Base-by-base conservation (phyloP, 2,113 vertebrate species). In the Elanus axillaris region DNA sequence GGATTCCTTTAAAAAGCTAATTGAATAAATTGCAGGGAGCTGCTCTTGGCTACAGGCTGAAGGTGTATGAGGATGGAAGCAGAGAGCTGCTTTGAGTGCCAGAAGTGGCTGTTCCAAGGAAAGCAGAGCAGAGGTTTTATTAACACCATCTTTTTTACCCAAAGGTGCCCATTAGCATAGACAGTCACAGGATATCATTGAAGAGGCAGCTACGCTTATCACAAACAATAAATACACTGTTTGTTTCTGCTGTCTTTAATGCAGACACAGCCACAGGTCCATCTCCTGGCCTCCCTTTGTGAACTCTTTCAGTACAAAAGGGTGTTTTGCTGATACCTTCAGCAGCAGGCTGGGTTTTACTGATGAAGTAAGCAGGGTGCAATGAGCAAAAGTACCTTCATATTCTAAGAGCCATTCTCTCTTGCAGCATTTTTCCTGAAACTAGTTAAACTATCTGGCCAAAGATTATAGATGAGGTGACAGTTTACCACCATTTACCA, bases 51-150 rank as follows among this genome's bases (percentile, higher is more conserved):
- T 92, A 9, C 52, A 67, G 64, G 59, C 68, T 88, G 83, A 80
- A 90, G 38, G 76, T 87, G 21, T 64, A 4, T 72, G 73, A 89
- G 34, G 72, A 67, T 71, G 64, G 79, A 96, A 91, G 76, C 83
- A 75, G 58, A 91, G 78, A 66, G 80, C 56, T 91, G 36, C 58
- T 94, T 48, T 64, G 48, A 92, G 62, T 81, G 77, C 93, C 86
- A 83, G 80, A 78, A 87, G 69, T 68, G 73, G 62, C 88, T 91
- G 55, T 93, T 88, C 73, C 66, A 40, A 84, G 80, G 48, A 84
- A 75, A 78, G 88, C 76, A 94, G 86, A 90, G 83, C 69, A 84
- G 72, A 75, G 86, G 34, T 79, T 95, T 94, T 89, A 85, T 91
- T 92, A 94, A 68, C 58, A 94, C 43, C 40, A 31, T 52, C 34